Conservation (phyloP, 2,113 vertebrate species). For the Boulengeromyrus knoepffleri region DNA sequence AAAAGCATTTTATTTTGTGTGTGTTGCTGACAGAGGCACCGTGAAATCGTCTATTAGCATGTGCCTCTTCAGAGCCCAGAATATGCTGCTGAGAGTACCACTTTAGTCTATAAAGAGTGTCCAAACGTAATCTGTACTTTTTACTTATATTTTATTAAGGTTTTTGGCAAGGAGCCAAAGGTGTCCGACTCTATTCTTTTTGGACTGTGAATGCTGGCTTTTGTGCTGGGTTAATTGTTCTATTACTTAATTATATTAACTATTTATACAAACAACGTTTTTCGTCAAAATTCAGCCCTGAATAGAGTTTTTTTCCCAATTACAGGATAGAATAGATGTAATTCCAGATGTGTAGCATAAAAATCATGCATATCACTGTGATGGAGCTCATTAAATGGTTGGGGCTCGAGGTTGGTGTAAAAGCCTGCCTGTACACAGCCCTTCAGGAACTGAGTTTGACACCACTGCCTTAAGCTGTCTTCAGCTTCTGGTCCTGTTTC, state of each 20-base stretch:
- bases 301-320: no score
- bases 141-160: not conserved
- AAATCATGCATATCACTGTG: not conserved
- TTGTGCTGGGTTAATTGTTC: not conserved
- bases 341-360: not conserved
- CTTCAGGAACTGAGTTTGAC: conserved; percentile 7
- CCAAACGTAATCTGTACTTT: not conserved
- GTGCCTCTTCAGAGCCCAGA: not conserved
- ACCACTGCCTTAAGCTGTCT: conserved; percentile 11
- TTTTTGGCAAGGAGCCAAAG: not conserved
- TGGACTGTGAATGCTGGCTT: not conserved
- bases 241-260: not conserved
- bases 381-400: conserved; percentile 6
- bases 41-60: not conserved
- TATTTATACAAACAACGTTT: not conserved
- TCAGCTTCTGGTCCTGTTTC: conserved; percentile 1
- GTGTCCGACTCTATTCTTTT: not conserved
- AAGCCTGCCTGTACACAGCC: not conserved
- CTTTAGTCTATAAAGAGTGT: not conserved
- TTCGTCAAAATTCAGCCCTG: not conserved
- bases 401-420: not conserved
- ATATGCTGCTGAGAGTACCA: not conserved
- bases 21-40: not conserved
- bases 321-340: not conserved
- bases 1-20: not conserved